A percentile compares a stretch with the other conserved stretches of the same genome.
Conservation (phyloP, 2,113 vertebrate genomes). For the Austrofundulus limnaeus region DNA sequence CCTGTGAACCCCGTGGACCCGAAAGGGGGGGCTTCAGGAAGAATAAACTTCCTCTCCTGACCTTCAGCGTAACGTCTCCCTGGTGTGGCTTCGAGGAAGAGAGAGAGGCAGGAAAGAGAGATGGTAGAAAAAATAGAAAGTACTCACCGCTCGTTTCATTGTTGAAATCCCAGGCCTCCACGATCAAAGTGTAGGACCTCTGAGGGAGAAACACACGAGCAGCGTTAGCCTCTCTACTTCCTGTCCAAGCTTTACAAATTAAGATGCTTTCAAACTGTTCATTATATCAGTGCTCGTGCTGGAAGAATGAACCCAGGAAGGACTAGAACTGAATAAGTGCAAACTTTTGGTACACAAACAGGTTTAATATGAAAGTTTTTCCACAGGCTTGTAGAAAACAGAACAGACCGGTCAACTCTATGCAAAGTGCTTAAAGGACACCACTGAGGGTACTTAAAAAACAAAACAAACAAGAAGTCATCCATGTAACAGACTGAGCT, state of each 20-base stretch:
- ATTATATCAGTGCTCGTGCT: too few species aligned
- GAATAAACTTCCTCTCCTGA: slow-evolving; percentile 67
- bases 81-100: slow-evolving; percentile 31
- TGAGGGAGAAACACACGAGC: slow-evolving; percentile 77
- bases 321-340: too few species aligned
- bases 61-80: slow-evolving; percentile 48
- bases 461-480: not conserved
- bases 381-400: too few species aligned
- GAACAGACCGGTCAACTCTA: slow-evolving; percentile 7
- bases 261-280: too few species aligned
- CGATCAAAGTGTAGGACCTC: slow-evolving; percentile 96
- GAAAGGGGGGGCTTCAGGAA: slow-evolving; percentile 52
- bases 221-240: slow-evolving; percentile 37
- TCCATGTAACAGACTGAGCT: slow-evolving; percentile 18
- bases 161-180: slow-evolving; percentile 94
- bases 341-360: too few species aligned
- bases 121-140: slow-evolving; percentile 43
- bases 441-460: not conserved
- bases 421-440: slow-evolving; percentile 4
- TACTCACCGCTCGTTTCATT: slow-evolving; percentile 89
- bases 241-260: slow-evolving; percentile 3
- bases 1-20: slow-evolving; percentile 28
- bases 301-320: too few species aligned
- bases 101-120: not conserved
- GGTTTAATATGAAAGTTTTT: too few species aligned